Base-by-base conservation (phyloP, 2,797 vertebrate species). In the Denticeps clupeoides region DNA sequence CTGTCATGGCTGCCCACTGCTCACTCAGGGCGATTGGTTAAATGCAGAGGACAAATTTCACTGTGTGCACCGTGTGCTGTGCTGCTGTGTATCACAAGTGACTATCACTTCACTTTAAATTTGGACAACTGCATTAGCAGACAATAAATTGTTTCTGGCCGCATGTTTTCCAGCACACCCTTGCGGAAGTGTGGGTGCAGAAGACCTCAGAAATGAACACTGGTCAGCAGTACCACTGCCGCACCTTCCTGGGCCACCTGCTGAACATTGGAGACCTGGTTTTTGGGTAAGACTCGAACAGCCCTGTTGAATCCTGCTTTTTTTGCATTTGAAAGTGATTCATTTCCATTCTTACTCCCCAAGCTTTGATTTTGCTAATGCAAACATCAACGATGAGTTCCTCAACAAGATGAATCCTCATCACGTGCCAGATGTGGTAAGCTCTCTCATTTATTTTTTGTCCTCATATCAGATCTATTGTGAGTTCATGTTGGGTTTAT, bases 231-330 rank as follows among this genome's bases (percentile, higher is more conserved):
- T 97, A 94, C 64, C 90, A 97, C 83, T 96, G 92, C 68, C 87
- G 82, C 0, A 97, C 95, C 13, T 93, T 89, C 68, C 65, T 99
- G 74, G 95, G 94, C 1, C 93, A 99, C 74, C 81, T 99, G 65
- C 83, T 98, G 31, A 97, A 90, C 83, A 93, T 92, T 1, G 95
- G 95, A 4, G 94, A 99, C 76, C 77, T 97, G 58, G 94, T 93
- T 25, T 33, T 88, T 54, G 89, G 89, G 89, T 90, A 54, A 65
- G 86, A 79, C 41, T 9, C 13, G 13, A 19, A 19, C 18, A 19
- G 18, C 18, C 2, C 18, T 19, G 19, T 25, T 28, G 28, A 28
- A 11, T 4, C 8, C 11, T 28, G 9, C 26, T 10, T n/a, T 16
- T 16, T 16, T 16, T 16, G 26, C 9, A 16, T 7, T 37, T 8